These are phyloP conservation scores for Aspidiotus rigidus DNA, from an alignment of 2,888 invertebrate genomes.

Conservation along the genomic window DNA sequence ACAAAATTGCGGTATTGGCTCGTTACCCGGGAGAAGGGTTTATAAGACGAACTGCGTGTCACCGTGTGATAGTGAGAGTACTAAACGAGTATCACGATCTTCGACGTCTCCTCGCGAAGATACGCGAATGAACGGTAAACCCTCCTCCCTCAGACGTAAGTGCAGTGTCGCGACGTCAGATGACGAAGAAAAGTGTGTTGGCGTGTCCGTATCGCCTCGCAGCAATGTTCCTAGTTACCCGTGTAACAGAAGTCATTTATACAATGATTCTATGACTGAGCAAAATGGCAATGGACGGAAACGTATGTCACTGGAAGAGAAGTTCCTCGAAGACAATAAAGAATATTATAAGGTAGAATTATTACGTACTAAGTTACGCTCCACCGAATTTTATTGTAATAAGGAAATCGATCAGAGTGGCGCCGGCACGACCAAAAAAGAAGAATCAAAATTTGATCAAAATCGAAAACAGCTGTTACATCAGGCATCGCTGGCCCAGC, in stretches of 20 bases:
- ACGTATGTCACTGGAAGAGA: conserved; percentile 43
- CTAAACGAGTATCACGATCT: background rate
- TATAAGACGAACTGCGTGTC: conserved; percentile 13
- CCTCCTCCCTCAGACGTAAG: conserved; percentile 3
- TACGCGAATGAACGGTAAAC: background rate
- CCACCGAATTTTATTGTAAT: conserved; percentile 42
- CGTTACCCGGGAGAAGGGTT: conserved; percentile 7
- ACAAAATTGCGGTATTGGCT: background rate
- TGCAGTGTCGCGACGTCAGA: conserved; percentile 9
- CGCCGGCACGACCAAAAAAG: background rate
- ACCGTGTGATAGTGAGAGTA: background rate
- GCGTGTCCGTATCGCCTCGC: conserved; percentile 10
- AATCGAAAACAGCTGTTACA: no score
- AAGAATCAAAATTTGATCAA: background rate
- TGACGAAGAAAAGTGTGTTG: conserved; percentile 6
- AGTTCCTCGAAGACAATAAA: conserved; percentile 48
- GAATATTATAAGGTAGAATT: conserved; percentile 66
- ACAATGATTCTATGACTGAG: conserved; percentile 8
- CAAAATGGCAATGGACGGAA: conserved; percentile 8
- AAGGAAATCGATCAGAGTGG: conserved; percentile 33
- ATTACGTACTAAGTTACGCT: conserved; percentile 57
- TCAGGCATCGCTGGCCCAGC: background rate
- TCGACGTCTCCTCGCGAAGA: conserved; percentile 19
- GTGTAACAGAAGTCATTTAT: background rate
- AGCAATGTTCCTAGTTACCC: conserved; percentile 18